Conservation (phyloP, 92 coral and sea anemone species). For the Diadumene lineata region DNA sequence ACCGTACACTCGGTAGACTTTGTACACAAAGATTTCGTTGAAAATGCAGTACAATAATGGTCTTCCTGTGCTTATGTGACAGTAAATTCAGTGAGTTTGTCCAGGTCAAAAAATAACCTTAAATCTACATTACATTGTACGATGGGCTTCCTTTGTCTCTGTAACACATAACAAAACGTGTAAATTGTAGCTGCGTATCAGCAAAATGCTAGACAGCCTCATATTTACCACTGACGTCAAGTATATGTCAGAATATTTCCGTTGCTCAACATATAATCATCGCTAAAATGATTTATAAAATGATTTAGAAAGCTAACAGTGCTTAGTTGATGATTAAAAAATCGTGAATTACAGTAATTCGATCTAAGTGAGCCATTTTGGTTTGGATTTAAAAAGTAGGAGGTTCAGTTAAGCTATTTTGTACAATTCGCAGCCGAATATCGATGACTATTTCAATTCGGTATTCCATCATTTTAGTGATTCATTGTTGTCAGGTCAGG, state of each 20-base stretch:
- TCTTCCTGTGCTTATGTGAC: too few relatives aligned
- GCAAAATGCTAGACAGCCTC: not conserved
- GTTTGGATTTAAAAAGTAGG: too few relatives aligned
- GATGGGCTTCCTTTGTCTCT: too few relatives aligned
- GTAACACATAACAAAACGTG: not conserved
- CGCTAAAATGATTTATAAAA: not conserved
- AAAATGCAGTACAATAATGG: too few relatives aligned
- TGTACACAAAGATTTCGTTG: not conserved
- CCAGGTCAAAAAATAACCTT: too few relatives aligned
- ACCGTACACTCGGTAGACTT: too few relatives aligned
- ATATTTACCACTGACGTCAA: not conserved
- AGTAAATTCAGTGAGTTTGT: too few relatives aligned
- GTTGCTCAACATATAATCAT: not conserved
- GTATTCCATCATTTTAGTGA: not conserved
- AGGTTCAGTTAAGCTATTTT: too few relatives aligned
- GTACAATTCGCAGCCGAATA: too few relatives aligned
- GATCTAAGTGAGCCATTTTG: not conserved
- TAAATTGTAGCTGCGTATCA: too few relatives aligned
- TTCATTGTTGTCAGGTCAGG: constrained; percentile 8
- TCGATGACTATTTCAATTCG: constrained; percentile 1
- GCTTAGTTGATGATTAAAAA: not conserved
- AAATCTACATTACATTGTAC: too few relatives aligned
- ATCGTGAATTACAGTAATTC: not conserved
- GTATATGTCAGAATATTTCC: not conserved
- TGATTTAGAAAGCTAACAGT: not conserved